These are phyloP conservation scores for Eilema caniola DNA, from an alignment of 2,888 invertebrate genomes.

Conservation along the genomic window DNA sequence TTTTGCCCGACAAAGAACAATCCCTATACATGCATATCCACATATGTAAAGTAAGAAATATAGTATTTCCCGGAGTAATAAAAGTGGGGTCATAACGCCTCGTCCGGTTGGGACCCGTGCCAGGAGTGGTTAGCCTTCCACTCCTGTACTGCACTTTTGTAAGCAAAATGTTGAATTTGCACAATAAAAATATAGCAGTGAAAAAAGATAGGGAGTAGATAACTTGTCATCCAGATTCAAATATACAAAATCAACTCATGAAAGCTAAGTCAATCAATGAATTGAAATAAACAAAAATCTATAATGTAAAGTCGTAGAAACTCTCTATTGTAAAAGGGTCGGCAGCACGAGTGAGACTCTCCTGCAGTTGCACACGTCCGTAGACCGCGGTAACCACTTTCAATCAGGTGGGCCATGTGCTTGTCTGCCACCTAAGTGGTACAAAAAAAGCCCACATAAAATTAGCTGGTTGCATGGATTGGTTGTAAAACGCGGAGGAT, in stretches of 20 bases:
- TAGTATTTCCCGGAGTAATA: conserved; percentile 82
- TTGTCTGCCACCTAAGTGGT: too few relatives aligned
- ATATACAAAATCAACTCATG: neutral
- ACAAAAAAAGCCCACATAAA: too few relatives aligned
- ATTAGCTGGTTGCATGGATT: too few relatives aligned
- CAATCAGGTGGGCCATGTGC: too few relatives aligned
- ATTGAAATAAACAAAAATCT: too few relatives aligned
- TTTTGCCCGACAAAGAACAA: conserved; percentile 15
- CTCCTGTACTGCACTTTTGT: conserved; percentile 33
- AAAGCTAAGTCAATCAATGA: neutral
- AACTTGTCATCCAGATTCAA: neutral
- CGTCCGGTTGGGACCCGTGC: conserved; percentile 81
- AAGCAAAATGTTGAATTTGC: conserved; percentile 42
- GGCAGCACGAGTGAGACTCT: too few relatives aligned
- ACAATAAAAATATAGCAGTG: conserved; percentile 21
- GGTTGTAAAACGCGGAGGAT: too few relatives aligned
- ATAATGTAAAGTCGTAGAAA: too few relatives aligned
- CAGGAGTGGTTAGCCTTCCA: conserved; percentile 65
- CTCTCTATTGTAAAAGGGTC: too few relatives aligned
- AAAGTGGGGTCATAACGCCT: conserved; percentile 77
- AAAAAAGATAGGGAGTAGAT: neutral
- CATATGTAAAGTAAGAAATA: conserved; percentile 67
- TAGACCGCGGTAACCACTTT: too few relatives aligned
- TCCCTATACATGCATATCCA: conserved; percentile 40
- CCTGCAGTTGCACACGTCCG: too few relatives aligned